phyloP scores from a whole-genome alignment of 2,797 vertebrate species.

The Sebastes trivittatus region DNA sequence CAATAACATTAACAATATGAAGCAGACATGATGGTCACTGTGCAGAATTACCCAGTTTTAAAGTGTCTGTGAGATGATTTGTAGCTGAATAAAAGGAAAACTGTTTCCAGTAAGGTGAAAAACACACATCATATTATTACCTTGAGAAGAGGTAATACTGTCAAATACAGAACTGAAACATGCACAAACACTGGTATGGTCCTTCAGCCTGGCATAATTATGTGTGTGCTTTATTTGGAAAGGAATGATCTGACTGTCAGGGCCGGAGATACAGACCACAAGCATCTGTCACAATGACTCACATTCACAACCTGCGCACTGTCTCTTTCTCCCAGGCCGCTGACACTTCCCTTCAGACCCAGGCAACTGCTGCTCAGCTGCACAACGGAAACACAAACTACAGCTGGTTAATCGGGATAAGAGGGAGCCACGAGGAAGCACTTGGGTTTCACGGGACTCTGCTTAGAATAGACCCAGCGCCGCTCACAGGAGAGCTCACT shows the following conservation, averaged over 20 bases:
- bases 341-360: constrained; percentile 30
- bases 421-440: constrained; percentile 72
- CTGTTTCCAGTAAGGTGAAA: not conserved
- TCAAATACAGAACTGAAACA: constrained; percentile 1
- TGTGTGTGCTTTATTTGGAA: constrained; percentile 54
- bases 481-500: constrained; percentile 39
- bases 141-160: not conserved
- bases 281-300: constrained; percentile 53
- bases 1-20: not conserved
- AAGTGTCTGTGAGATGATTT: not conserved
- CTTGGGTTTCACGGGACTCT: constrained; percentile 71
- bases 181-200: constrained; percentile 15
- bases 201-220: constrained; percentile 13
- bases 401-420: constrained; percentile 58
- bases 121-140: not conserved
- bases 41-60: not conserved
- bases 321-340: constrained; percentile 10
- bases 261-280: constrained; percentile 29
- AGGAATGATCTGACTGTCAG: constrained; percentile 41
- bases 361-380: constrained; percentile 24
- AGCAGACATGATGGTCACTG: not conserved
- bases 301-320: constrained; percentile 40
- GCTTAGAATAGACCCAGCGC: constrained; percentile 58
- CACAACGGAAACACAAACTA: constrained; percentile 23
- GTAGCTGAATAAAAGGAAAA: not conserved